phyloP scores from a whole-genome alignment of 2,113 vertebrate genomes.

The Microcebus lehilahytsara region DNA sequence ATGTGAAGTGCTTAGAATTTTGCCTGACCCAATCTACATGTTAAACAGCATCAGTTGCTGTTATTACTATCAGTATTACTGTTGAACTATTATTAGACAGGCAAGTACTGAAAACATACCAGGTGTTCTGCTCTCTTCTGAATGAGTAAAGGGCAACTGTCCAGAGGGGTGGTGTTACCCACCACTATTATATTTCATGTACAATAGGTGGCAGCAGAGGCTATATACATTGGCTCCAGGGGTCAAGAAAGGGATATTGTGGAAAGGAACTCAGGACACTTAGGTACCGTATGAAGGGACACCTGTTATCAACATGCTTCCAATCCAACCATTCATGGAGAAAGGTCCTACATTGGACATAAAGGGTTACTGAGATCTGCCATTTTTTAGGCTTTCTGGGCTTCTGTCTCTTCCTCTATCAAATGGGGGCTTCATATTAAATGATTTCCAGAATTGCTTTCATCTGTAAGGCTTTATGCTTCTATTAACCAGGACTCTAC shows the following conservation, averaged over 20 bases:
- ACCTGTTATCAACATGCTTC: not conserved
- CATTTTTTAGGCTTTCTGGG: not conserved
- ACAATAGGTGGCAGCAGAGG: not conserved
- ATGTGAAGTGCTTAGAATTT: not conserved
- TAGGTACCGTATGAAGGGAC: not conserved
- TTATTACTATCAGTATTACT: not conserved
- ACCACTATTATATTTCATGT: not conserved
- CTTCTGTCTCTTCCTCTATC: not conserved
- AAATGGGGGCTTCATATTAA: not conserved
- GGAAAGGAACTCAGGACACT: not conserved
- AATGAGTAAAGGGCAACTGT: not conserved
- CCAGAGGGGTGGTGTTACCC: not conserved
- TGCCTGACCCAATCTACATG: not conserved
- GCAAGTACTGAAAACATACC: not conserved
- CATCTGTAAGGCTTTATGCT: not conserved
- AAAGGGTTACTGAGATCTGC: not conserved
- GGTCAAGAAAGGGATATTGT: not conserved
- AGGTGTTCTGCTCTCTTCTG: not conserved
- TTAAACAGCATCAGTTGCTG: not conserved
- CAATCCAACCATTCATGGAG: not conserved
- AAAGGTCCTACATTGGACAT: not conserved
- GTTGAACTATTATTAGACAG: not conserved
- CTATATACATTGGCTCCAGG: not conserved
- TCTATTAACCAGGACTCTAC: not conserved
- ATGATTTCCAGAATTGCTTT: conserved; percentile 10